Evolutionary conservation across 2,797 vertebrate genomes (phyloP), one percentile per base, ranked within the genome.

Genomic region (Alca torda): DNA sequence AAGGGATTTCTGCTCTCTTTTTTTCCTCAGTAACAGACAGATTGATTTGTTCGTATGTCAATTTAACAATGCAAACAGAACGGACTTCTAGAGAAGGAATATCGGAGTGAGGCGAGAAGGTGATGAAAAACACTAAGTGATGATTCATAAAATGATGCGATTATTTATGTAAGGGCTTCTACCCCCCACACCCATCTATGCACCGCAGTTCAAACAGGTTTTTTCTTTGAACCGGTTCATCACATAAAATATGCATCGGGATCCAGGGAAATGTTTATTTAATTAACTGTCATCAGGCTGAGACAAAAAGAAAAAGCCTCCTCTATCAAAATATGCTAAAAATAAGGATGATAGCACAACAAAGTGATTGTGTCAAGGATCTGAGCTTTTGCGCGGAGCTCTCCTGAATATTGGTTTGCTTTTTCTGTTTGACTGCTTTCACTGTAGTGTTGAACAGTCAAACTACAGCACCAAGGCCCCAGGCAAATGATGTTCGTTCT

Each of bases 21-120:
- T 76, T 77, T 33, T 10, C 17, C 68, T 86, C 39, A 18, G 65
- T 16, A 93, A 48, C 67, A 91, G 70, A 83, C 74, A 89, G 95
- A 96, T 96, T 93, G 76, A 93, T 96, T 95, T 96, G 86, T 91
- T 95, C 61, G 1, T 84, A 79, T 70, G 60, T 93, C 94, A 97
- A 16, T 87, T 93, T 94, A 93, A 30, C 70, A 80, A 93, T 95
- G 86, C 73, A 86, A 97, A 95, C 81, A 82, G 86, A 91, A 74
- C 0, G 26, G 88, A 73, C 84, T 96, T 77, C 63, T 41, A 33
- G 89, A 64, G 50, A 88, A 64, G 75, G 35, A 46, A 33, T 80
- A 74, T 72, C 63, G 81, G 74, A 63, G 56, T 19, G 48, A 91
- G 69, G 39, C 21, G 45, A 60, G 39, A 39, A 80, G 68, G 68